Evolutionary conservation across 2,113 vertebrate genomes (phyloP).

Genomic region (Isurus oxyrinchus): DNA sequence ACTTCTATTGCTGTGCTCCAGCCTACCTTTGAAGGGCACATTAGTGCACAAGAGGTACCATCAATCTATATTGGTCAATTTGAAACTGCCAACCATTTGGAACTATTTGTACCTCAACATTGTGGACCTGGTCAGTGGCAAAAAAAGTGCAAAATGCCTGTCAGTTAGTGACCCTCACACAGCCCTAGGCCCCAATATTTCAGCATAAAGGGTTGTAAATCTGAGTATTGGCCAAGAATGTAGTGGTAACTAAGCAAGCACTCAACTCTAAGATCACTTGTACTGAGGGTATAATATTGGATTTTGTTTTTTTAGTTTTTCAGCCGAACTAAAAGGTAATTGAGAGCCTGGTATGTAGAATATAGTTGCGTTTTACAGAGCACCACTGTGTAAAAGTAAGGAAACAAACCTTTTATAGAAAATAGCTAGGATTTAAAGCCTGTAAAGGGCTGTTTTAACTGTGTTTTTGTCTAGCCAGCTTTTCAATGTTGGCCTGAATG

Average conservation of each 20-base stretch:
- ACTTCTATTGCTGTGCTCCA: neutral
- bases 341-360: slow-evolving; percentile 20
- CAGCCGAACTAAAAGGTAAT: neutral
- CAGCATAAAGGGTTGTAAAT: neutral
- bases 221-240: neutral
- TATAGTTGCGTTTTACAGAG: slow-evolving; percentile 27
- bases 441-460: slow-evolving; percentile 11
- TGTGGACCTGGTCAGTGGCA: neutral
- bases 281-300: neutral
- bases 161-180: neutral
- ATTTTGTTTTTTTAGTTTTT: neutral
- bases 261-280: neutral
- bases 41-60: neutral
- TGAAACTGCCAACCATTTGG: neutral
- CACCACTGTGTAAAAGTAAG: slow-evolving; percentile 24
- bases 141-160: neutral
- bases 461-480: slow-evolving; percentile 29
- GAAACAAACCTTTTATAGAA: slow-evolving; percentile 32
- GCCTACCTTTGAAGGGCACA: neutral
- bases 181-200: neutral
- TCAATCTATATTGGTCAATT: neutral
- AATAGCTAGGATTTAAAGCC: slow-evolving; percentile 31
- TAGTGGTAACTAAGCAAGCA: neutral
- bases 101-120: neutral
- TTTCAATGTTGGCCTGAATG: neutral